Base-by-base conservation (phyloP, 2,888 invertebrate genomes). In the Mermis nigrescens region DNA sequence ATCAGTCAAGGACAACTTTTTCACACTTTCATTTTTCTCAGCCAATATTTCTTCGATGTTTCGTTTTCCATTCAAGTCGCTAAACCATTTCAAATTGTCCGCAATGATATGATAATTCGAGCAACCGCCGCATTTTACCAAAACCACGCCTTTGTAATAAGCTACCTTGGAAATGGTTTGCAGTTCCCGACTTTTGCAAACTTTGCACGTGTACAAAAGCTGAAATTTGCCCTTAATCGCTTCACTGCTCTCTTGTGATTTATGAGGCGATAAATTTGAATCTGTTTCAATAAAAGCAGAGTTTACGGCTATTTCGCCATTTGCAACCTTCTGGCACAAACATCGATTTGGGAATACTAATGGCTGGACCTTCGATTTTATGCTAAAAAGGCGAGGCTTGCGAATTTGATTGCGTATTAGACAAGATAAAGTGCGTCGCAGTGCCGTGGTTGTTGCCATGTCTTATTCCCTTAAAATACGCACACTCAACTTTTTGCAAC, bases 51-150 rank as follows among this genome's bases (percentile, higher is more conserved):
- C 84, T 77, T 94, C 92, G 66, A 95, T 86, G 70, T 94, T 94
- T 63, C 79, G 65, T 61, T 72, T 71, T 56, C 71, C 72, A 62
- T 76, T 66, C 69, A 84, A 76, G 70, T 88, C 84, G 0, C 82
- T 78, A 72, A 94, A 95, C 94, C 94, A 95, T 63, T 85, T 85
- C 1, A 95, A 78, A 75, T 95, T 91, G 72, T 95, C 94, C 0
- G 94, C 94, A 64, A 95, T 92, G 28, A 95, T 77, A 75, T 95
- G 95, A 72, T 86, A 82, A 71, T 86, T 91, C 53, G 80, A 75
- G 71, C 94, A 94, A 0, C 85, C 85, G 58, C 82, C 81, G 73
- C 95, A 95, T 58, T 80, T 82, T 0, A 92, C 86, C 64, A 95
- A 86, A 0, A 95, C 89, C 15, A 95, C 84, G 19, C 95, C 92